These are phyloP conservation scores for Byasa hedistus DNA, from an alignment of 2,888 invertebrate species.

Conservation along the genomic window DNA sequence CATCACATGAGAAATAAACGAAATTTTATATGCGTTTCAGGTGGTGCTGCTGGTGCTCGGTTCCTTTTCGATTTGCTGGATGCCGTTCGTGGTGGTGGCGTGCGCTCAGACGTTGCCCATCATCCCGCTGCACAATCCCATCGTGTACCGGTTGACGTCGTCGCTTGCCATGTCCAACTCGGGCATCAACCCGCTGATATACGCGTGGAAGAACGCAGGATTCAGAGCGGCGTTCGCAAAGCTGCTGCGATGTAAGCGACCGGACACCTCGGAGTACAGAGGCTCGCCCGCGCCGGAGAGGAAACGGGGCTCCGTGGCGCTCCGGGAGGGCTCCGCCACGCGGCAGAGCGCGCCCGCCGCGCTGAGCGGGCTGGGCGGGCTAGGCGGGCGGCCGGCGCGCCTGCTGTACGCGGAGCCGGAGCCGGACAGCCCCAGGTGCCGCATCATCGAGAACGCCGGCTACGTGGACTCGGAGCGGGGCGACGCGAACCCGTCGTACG, in stretches of 20 bases:
- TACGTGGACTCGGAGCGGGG: constrained; percentile 68
- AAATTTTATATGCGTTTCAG: constrained; percentile 63
- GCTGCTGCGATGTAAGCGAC: constrained; percentile 83
- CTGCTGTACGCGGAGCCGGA: constrained; percentile 63
- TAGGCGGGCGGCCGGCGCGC: constrained; percentile 70
- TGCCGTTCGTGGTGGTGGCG: constrained; percentile 87
- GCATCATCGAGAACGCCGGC: constrained; percentile 75
- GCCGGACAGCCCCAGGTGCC: constrained; percentile 63
- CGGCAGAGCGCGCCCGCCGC: constrained; percentile 61
- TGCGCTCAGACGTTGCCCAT: constrained; percentile 81
- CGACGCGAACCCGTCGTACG: constrained; percentile 71
- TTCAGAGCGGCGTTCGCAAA: constrained; percentile 86
- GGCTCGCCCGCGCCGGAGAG: constrained; percentile 79
- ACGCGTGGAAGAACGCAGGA: constrained; percentile 91
- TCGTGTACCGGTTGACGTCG: constrained; percentile 83
- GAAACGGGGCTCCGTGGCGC: constrained; percentile 72
- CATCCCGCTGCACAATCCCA: constrained; percentile 73
- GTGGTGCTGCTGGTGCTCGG: constrained; percentile 88
- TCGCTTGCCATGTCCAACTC: constrained; percentile 89
- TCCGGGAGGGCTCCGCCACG: constrained; percentile 69
- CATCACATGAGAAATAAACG: too few relatives aligned
- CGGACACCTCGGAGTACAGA: constrained; percentile 79
- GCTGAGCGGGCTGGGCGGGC: constrained; percentile 49
- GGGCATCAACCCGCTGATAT: constrained; percentile 89
- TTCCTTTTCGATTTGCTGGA: constrained; percentile 90